These are phyloP conservation scores for Araneus ventricosus DNA, from an alignment of 1,140 invertebrate species.

Conservation along the genomic window DNA sequence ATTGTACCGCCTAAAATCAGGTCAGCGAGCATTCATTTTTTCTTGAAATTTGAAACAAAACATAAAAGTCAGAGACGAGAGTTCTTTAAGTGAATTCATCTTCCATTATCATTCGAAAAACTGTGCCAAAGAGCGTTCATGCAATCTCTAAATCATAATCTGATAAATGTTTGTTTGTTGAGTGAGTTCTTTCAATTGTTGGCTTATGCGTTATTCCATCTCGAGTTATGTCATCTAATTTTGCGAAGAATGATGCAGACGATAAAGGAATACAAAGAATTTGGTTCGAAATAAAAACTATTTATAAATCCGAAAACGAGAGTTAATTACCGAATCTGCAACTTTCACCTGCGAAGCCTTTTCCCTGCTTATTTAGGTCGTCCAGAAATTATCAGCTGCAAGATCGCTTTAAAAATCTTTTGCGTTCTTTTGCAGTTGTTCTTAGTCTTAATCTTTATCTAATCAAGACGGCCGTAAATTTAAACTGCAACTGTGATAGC, in stretches of 20 bases:
- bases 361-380: neutral
- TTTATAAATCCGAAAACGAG: slow-evolving; percentile 33
- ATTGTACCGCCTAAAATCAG: neutral
- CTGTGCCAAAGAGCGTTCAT: neutral
- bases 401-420: neutral
- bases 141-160: slow-evolving; percentile 9
- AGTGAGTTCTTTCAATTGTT: neutral
- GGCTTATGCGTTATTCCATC: neutral
- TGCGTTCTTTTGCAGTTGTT: neutral
- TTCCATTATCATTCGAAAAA: neutral
- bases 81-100: neutral
- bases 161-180: slow-evolving; percentile 16
- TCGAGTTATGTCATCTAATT: neutral
- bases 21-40: neutral
- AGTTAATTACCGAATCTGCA: slow-evolving; percentile 11
- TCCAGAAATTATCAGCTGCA: neutral
- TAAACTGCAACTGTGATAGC: neutral
- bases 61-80: neutral
- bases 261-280: slow-evolving; percentile 33
- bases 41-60: neutral
- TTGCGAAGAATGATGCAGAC: slow-evolving; percentile 3
- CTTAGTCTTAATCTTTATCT: slow-evolving; percentile 8
- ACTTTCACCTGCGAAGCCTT: neutral
- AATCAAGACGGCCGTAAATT: neutral
- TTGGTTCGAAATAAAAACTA: neutral